Conservation (phyloP, 2,113 vertebrate genomes). For the Podarcis muralis region DNA sequence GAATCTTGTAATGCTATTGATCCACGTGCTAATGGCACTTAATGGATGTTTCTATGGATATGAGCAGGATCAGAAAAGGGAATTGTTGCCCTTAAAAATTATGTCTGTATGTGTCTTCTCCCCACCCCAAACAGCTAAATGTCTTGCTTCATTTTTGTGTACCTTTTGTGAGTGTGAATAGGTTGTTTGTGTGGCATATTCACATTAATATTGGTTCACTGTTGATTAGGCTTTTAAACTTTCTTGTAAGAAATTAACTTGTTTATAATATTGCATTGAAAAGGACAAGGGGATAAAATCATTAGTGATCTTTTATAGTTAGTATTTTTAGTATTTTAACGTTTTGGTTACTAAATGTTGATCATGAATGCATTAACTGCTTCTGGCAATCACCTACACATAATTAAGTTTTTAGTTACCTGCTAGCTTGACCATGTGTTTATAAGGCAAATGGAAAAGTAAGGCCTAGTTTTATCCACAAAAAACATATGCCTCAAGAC, state of each 20-base stretch:
- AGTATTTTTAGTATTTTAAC: fast-evolving
- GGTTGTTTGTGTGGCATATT: not conserved
- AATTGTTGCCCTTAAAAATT: not conserved
- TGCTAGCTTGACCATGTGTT: constrained; percentile 65
- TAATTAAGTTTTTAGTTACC: constrained; percentile 61
- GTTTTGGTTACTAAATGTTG: not conserved
- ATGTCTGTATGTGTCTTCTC: too few species aligned
- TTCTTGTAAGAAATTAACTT: not conserved
- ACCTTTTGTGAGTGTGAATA: constrained; percentile 47
- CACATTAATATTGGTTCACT: not conserved
- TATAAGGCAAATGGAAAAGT: constrained; percentile 53
- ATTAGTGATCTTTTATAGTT: not conserved
- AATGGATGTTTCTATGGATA: not conserved
- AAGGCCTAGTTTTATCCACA: not conserved
- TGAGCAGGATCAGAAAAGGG: not conserved
- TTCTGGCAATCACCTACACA: constrained; percentile 56
- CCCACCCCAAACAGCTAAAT: not conserved
- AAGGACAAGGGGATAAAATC: not conserved
- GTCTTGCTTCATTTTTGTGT: constrained; percentile 25
- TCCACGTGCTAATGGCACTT: not conserved
- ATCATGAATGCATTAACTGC: not conserved
- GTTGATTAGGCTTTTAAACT: not conserved
- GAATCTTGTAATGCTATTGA: not conserved
- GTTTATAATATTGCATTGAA: not conserved
- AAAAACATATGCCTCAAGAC: not conserved